Base-by-base conservation (phyloP, 37 sponge, comb jelly and placozoan genomes). In the Beroe forskalii region DNA sequence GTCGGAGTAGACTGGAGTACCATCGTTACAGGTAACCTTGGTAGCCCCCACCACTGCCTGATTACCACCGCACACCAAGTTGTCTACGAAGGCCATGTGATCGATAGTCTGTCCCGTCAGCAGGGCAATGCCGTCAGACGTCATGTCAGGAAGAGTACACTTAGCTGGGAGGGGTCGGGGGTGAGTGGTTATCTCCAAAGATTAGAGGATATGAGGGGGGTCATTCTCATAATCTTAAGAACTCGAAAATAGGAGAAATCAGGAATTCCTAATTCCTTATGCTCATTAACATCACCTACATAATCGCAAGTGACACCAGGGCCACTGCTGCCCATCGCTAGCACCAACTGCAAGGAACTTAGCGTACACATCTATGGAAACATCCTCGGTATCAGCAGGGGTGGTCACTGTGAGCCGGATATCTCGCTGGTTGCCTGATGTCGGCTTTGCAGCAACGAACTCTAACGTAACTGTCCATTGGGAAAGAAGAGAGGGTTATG, bases 111-210 rank as follows among this genome's bases (percentile, higher is more conserved):
- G 17, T 1, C 72, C 72, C 33, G 27, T 33, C 39, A 69, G 38
- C 19, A 19, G 2, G 19, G 72, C 8, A 32, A 69, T 69, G 17
- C 32, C 72, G 55, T 48, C 55, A 48, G 12, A 6, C 4, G 72
- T 37, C 6, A 32, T 19, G 19, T 27, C 72, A 28, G 35, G 33
- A 2, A 69, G 17, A 14, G 72, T 28, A 36, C 72, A 69, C 39
- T 32, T 69, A 2, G 35, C 72, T 69, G 72, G 72, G 72, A 64
- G 66, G 66, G 66, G n/a, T n/a, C n/a, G 60, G 9, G 17, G 9
- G 60, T 55, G 60, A 20, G 60, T 20, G 14, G 9, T 9, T 9
- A 55, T 55, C 60, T 9, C 9, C 14, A 55, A 20, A 17, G 60
- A 17, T 9, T 20, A 17, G 60, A 17, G 17, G 17, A 17, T 20